phyloP scores from a whole-genome alignment of 2,888 invertebrate species.

The Agrilus cyanescens region DNA sequence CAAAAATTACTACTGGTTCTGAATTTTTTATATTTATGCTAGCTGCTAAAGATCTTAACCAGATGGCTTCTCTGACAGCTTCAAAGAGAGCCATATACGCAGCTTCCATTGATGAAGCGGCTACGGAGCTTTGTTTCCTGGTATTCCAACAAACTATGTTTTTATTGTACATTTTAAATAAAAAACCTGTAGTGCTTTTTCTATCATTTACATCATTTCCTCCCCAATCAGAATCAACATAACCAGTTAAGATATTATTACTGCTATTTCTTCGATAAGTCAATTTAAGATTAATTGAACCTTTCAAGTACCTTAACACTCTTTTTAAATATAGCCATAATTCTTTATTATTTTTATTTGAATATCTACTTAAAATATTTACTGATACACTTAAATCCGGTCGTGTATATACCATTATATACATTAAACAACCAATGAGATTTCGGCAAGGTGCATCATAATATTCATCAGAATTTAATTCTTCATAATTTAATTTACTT shows the following conservation, averaged over 20 bases:
- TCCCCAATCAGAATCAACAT: slow-evolving; percentile 21
- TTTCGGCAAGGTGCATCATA: slow-evolving; percentile 2
- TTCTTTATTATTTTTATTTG: slow-evolving; percentile 18
- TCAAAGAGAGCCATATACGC: slow-evolving; percentile 17
- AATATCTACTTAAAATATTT: slow-evolving; percentile 20
- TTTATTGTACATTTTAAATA: slow-evolving; percentile 9
- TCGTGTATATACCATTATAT: slow-evolving; percentile 13
- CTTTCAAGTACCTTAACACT: slow-evolving; percentile 20
- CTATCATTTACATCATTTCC: slow-evolving; percentile 13
- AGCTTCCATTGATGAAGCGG: slow-evolving; percentile 13
- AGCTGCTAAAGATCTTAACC: slow-evolving; percentile 20
- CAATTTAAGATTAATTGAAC: slow-evolving; percentile 19
- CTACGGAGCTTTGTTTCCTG: slow-evolving; percentile 17
- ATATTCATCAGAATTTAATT: slow-evolving; percentile 2
- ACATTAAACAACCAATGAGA: no score
- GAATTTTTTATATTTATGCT: slow-evolving; percentile 17
- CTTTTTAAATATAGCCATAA: slow-evolving; percentile 18
- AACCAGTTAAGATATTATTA: slow-evolving; percentile 17
- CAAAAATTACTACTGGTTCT: slow-evolving; percentile 17
- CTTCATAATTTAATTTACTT: neutral
- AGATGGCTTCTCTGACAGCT: slow-evolving; percentile 23
- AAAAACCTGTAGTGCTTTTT: slow-evolving; percentile 16
- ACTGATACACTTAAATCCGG: slow-evolving; percentile 18
- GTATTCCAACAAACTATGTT: slow-evolving; percentile 18
- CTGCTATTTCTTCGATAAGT: slow-evolving; percentile 13